Conservation (phyloP, 2,113 vertebrate genomes). For the Sorex araneus region DNA sequence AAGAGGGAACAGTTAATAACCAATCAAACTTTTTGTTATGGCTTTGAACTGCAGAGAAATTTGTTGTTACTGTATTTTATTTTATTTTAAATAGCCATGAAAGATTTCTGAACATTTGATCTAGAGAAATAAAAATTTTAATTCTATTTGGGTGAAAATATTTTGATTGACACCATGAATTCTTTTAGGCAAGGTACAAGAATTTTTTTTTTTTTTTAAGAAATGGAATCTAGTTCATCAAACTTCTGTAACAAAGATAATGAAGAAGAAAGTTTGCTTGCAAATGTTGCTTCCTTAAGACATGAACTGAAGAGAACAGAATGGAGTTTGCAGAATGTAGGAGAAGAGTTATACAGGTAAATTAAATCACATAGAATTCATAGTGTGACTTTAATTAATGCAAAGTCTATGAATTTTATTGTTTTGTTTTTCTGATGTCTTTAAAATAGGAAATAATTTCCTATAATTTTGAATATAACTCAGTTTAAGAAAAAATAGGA, state of each 20-base stretch:
- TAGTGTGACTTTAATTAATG: slow-evolving; percentile 57
- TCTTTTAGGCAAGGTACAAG: slow-evolving; percentile 59
- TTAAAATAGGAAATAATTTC: slow-evolving; percentile 56
- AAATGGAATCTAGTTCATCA: slow-evolving; percentile 79
- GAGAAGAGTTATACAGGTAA: slow-evolving; percentile 89
- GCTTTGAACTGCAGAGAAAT: slow-evolving; percentile 35
- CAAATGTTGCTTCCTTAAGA: slow-evolving; percentile 87
- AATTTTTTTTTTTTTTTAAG: slow-evolving; percentile 76
- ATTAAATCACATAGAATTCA: slow-evolving; percentile 60
- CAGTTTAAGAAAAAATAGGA: slow-evolving; percentile 37
- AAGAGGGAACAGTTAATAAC: slow-evolving; percentile 6
- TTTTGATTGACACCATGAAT: slow-evolving; percentile 62
- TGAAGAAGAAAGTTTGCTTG: slow-evolving; percentile 85
- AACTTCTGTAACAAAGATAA: slow-evolving; percentile 72
- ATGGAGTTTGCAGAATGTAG: slow-evolving; percentile 86
- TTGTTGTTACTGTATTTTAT: not conserved
- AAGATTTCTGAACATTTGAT: slow-evolving; percentile 23
- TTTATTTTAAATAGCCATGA: slow-evolving; percentile 36
- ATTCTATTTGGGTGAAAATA: slow-evolving; percentile 45
- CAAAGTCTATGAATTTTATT: slow-evolving; percentile 66
- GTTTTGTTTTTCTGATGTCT: slow-evolving; percentile 27
- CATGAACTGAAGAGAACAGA: slow-evolving; percentile 89
- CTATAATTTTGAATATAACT: slow-evolving; percentile 47
- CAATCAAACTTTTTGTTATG: slow-evolving; percentile 56
- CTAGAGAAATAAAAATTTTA: slow-evolving; percentile 57